phyloP scores from a whole-genome alignment of 2,113 vertebrate species.

The Nerophis ophidion region DNA sequence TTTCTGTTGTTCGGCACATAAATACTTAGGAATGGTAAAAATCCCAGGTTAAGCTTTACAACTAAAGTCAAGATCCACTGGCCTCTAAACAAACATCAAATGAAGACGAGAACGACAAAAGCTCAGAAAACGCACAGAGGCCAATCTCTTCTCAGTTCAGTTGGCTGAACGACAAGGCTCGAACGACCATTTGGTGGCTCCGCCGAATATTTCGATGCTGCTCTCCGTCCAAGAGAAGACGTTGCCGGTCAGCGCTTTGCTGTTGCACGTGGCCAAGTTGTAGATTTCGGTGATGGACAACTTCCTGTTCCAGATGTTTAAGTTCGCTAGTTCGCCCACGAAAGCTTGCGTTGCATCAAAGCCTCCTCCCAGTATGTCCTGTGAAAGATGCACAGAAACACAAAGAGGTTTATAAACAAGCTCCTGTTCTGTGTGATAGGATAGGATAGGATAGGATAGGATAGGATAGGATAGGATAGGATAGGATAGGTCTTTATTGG shows the following conservation, averaged over 20 bases:
- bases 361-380: conserved; percentile 92
- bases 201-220: conserved; percentile 90
- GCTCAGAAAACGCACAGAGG: conserved; percentile 58
- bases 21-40: conserved; percentile 70
- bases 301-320: conserved; percentile 93
- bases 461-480: too few relatives aligned
- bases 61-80: conserved; percentile 48
- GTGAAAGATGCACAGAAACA: conserved; percentile 10
- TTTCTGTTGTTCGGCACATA: conserved; percentile 60
- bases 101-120: conserved; percentile 68
- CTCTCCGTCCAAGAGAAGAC: conserved; percentile 91
- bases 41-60: conserved; percentile 67
- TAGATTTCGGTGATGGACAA: conserved; percentile 86
- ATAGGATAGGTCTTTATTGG: too few relatives aligned
- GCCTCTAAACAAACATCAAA: conserved; percentile 63
- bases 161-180: conserved; percentile 92
- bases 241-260: conserved; percentile 80
- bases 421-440: neutral
- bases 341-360: conserved; percentile 96
- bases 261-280: conserved; percentile 90
- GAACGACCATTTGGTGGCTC: conserved; percentile 94
- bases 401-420: neutral
- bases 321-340: conserved; percentile 88
- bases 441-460: too few relatives aligned
- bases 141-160: conserved; percentile 66